Base-by-base conservation (phyloP, 2,113 vertebrate genomes). In the Mionectes macconnelli region DNA sequence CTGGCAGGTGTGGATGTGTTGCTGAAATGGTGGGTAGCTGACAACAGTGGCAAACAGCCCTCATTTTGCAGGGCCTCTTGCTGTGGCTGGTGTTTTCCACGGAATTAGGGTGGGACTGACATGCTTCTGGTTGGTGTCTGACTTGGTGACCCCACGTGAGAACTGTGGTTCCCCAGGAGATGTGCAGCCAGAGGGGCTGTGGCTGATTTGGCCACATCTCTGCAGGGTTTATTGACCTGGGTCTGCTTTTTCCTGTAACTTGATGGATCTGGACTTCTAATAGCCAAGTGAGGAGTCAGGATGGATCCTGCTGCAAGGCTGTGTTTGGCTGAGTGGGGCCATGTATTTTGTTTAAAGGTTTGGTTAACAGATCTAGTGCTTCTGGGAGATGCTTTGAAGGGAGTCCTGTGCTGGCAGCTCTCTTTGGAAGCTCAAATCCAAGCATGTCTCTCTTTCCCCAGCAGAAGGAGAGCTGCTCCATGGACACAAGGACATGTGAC, bases 161-260 rank as follows among this genome's bases (percentile, higher is more conserved):
- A 53, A 39, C 14, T 27, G 66, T 52, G 25, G 72, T 31, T 33
- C 44, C 28, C 18, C 8, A 9, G 33, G 59, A 68, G 33, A 63
- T 35, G 64, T 31, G 27, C 44, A 84, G 55, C 55, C 33, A 75
- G 53, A 55, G 64, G 30, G 60, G 30, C 37, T 87, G 92, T 45
- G 64, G 88, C 76, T 94, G 72, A 70, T 35, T 5, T 8, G 21
- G 15, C 50, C 62, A 55, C 6, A 6, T 86, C 80, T 79, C 83
- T 81, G 53, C 55, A 64, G 67, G 28, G 27, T 80, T 93, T 76
- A 69, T 67, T 84, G 93, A 15, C 35, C 55, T 81, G 77, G 88
- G 84, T 66, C 28, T 53, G 3, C 39, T 84, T 42, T 1, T 4
- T 47, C 42, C 31, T 77, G 70, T 12, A n/a, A 31, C 45, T 70